These are phyloP conservation scores for Nycticryphes semicollaris DNA, from an alignment of 2,113 vertebrate species.

Conservation along the genomic window DNA sequence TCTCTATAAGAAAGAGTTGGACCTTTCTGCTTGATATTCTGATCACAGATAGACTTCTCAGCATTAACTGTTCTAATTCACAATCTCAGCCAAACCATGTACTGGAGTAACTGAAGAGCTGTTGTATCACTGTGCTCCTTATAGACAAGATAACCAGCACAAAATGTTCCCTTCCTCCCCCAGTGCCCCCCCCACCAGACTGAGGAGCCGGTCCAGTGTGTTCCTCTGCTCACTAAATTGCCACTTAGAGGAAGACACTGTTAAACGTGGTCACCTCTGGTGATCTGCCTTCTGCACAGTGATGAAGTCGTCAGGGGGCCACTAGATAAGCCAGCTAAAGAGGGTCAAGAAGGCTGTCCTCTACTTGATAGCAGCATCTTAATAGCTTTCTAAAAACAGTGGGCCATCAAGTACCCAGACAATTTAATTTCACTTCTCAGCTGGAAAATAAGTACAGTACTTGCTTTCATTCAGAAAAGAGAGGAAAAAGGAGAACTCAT, in stretches of 20 bases:
- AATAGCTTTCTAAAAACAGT: slow-evolving; percentile 68
- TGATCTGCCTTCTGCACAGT: background rate
- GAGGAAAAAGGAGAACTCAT: background rate
- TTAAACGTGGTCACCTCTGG: slow-evolving; percentile 4
- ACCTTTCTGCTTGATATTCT: background rate
- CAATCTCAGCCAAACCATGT: background rate
- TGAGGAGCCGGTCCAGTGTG: background rate
- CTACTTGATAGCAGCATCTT: slow-evolving; percentile 33
- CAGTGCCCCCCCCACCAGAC: rapidly evolving
- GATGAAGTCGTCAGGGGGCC: slow-evolving; percentile 3
- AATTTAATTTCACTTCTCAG: slow-evolving; percentile 71
- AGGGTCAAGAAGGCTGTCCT: slow-evolving; percentile 63
- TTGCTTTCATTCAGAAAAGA: slow-evolving; percentile 50
- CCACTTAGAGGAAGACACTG: slow-evolving; percentile 7
- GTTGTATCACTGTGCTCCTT: background rate
- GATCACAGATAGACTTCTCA: background rate
- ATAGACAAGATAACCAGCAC: background rate
- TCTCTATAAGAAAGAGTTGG: background rate
- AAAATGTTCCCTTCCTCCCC: background rate
- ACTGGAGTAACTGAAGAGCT: background rate
- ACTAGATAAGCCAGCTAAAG: slow-evolving; percentile 55
- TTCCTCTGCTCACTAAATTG: slow-evolving; percentile 1
- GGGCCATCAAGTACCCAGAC: slow-evolving; percentile 53
- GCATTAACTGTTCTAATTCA: rapidly evolving
- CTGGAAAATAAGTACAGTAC: slow-evolving; percentile 61